Percentiles rank a stretch among this genome's conserved stretches.
These are phyloP conservation scores for Chloroceryle amazona DNA, from an alignment of 2,797 vertebrate genomes.

Conservation along the genomic window DNA sequence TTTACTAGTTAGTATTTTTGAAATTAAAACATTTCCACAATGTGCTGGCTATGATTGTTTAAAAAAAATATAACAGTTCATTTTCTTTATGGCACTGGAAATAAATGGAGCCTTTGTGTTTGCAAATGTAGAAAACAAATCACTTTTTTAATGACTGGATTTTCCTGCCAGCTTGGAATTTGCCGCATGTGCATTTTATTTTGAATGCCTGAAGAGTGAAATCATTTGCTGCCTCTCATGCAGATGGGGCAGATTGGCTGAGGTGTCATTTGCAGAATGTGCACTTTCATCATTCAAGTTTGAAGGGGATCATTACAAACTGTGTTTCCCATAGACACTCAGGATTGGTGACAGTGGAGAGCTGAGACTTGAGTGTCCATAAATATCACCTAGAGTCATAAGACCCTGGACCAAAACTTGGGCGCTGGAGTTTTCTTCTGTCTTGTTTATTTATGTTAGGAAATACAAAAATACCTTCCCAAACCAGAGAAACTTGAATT, in stretches of 20 bases:
- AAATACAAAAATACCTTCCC: neutral
- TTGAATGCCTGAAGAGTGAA: slow-evolving; percentile 68
- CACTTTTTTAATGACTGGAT: slow-evolving; percentile 77
- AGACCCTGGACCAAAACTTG: neutral
- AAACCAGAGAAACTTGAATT: neutral
- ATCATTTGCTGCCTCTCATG: slow-evolving; percentile 13
- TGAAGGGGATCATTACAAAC: neutral
- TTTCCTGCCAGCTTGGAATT: slow-evolving; percentile 75
- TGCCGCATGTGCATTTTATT: slow-evolving; percentile 67
- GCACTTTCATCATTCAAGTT: neutral
- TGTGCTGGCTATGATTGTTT: slow-evolving; percentile 63
- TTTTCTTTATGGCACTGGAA: slow-evolving; percentile 73
- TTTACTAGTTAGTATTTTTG: slow-evolving; percentile 60
- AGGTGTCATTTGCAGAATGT: slow-evolving; percentile 63
- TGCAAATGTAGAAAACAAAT: slow-evolving; percentile 75
- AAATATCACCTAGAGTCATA: neutral
- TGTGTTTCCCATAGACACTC: neutral
- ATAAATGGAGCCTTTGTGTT: slow-evolving; percentile 68
- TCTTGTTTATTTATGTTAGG: neutral
- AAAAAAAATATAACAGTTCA: slow-evolving; percentile 44
- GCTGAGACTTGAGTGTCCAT: neutral
- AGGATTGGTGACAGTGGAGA: neutral
- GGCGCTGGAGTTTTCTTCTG: neutral
- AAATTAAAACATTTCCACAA: slow-evolving; percentile 76
- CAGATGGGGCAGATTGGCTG: slow-evolving; percentile 32